phyloP scores from a whole-genome alignment of 2,797 vertebrate species.

The Nyctalus aviator region DNA sequence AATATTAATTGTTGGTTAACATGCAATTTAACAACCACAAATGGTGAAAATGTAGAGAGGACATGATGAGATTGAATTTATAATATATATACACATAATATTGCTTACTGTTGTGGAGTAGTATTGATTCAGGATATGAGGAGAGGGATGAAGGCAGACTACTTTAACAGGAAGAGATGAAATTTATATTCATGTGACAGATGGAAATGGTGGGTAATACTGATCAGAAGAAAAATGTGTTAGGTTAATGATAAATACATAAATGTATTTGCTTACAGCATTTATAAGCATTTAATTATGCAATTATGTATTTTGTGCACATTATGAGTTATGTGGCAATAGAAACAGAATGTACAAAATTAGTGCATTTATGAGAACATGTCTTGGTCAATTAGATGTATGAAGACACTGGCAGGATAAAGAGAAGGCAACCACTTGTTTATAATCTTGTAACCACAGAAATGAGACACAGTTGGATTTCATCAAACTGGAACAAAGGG shows the following conservation, averaged over 20 bases:
- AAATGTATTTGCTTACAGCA: conserved; percentile 10
- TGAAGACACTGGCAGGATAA: conserved; percentile 42
- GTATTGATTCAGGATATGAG: neutral
- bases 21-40: neutral
- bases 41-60: neutral
- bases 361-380: conserved; percentile 60
- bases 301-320: conserved; percentile 28
- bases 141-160: neutral
- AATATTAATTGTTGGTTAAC: conserved; percentile 1
- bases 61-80: neutral
- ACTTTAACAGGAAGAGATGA: neutral
- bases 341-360: conserved; percentile 61
- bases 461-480: neutral
- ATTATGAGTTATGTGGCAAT: conserved; percentile 48
- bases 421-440: conserved; percentile 36
- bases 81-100: neutral
- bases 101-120: neutral
- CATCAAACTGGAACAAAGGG: neutral
- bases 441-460: conserved; percentile 22
- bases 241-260: conserved; percentile 47
- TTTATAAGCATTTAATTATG: conserved; percentile 36
- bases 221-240: conserved; percentile 1
- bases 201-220: neutral
- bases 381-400: conserved; percentile 52
- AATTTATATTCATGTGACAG: neutral